Conservation (phyloP, 2,888 invertebrate genomes). For the Druceiella hillmani region DNA sequence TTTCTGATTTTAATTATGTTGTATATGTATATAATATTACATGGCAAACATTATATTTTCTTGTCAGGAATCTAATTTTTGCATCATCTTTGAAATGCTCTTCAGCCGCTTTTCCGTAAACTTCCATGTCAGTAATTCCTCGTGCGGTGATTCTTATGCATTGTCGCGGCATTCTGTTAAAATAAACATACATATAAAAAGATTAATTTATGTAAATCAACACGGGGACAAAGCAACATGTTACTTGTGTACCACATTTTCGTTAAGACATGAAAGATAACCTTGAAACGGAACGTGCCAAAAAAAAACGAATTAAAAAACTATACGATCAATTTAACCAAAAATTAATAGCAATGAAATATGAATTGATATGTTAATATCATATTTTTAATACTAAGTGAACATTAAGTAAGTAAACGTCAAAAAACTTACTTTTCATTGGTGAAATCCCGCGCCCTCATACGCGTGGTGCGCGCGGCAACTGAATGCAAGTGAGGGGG, state of each 20-base stretch:
- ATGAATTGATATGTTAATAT: slow-evolving; percentile 7
- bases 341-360: slow-evolving; percentile 5
- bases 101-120: slow-evolving; percentile 16
- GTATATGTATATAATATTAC: slow-evolving; percentile 18
- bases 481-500: slow-evolving; percentile 4
- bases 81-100: slow-evolving; percentile 13
- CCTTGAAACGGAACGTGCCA: slow-evolving; percentile 12
- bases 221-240: slow-evolving; percentile 14
- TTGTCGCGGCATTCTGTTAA: slow-evolving; percentile 14
- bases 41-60: slow-evolving; percentile 19
- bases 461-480: slow-evolving; percentile 1
- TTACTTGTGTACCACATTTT: slow-evolving; percentile 17
- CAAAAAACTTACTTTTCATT: slow-evolving; percentile 5
- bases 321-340: no score
- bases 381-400: slow-evolving; percentile 11
- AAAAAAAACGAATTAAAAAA: slow-evolving; percentile 11
- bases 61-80: slow-evolving; percentile 17
- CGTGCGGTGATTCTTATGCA: slow-evolving; percentile 10
- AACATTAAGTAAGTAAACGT: slow-evolving; percentile 12
- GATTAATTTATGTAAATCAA: no score
- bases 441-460: slow-evolving; percentile 1
- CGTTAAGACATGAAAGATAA: slow-evolving; percentile 11
- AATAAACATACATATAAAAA: slow-evolving; percentile 7
- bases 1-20: slow-evolving; percentile 18
- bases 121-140: slow-evolving; percentile 13